Conservation (phyloP, 2,797 vertebrate genomes). For the Sebastes trivittatus region DNA sequence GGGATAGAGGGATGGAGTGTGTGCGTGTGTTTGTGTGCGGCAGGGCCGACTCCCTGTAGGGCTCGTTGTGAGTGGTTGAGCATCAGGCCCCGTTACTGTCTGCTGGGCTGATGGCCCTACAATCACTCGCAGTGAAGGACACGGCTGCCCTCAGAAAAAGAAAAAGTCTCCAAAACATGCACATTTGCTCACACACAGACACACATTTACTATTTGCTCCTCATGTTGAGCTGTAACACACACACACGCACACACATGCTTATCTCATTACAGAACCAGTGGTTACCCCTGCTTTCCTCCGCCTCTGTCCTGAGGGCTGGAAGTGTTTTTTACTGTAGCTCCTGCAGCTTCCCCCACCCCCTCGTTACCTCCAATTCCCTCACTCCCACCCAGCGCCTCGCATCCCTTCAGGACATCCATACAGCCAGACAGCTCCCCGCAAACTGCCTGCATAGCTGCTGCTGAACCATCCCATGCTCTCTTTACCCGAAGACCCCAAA, state of each 20-base stretch:
- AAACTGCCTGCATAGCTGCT: conserved; percentile 19
- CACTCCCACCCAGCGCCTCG: conserved; percentile 21
- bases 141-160: conserved; percentile 12
- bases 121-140: conserved; percentile 44
- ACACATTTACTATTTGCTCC: not conserved
- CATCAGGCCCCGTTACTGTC: conserved; percentile 52
- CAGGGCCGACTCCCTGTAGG: conserved; percentile 26
- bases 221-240: conserved; percentile 1
- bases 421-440: conserved; percentile 11
- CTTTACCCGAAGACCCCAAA: conserved; percentile 32
- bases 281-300: conserved; percentile 21
- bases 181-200: not conserved
- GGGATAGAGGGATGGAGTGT: not conserved
- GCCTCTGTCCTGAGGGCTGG: conserved; percentile 43
- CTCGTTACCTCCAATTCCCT: conserved; percentile 42
- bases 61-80: conserved; percentile 47
- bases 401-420: conserved; percentile 31
- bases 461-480: conserved; percentile 30
- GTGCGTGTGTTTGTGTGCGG: not conserved
- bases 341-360: not conserved
- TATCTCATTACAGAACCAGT: conserved; percentile 24
- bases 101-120: conserved; percentile 41
- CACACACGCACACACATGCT: not conserved
- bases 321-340: conserved; percentile 23
- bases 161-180: not conserved